Conservation (phyloP, 1,140 invertebrate genomes). For the Sinella curviseta region DNA sequence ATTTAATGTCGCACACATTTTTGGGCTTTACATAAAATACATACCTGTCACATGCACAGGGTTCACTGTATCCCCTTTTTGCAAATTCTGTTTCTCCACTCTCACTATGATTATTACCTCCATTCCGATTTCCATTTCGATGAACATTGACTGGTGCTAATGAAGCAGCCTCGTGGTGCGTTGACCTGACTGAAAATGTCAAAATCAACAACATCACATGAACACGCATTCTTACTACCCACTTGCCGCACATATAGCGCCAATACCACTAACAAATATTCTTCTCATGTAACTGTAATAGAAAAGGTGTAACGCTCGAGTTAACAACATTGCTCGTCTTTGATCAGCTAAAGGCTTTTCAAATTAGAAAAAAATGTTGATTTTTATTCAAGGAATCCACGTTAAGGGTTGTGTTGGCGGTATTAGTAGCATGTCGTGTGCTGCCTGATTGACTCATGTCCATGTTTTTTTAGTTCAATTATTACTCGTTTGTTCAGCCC, state of each 20-base stretch:
- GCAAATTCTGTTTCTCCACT: neutral
- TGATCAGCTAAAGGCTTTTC: no score
- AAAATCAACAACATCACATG: neutral
- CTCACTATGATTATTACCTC: neutral
- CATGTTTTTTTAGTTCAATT: no score
- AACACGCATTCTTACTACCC: neutral
- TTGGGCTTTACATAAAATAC: neutral
- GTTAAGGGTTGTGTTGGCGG: no score
- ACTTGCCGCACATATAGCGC: neutral
- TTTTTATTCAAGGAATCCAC: no score
- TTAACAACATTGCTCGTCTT: neutral
- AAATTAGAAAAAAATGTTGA: no score
- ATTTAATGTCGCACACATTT: neutral
- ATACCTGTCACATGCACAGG: conserved; percentile 33
- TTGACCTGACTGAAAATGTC: conserved; percentile 5
- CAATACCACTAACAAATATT: neutral
- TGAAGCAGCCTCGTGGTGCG: neutral
- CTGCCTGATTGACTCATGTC: no score
- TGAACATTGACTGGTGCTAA: neutral
- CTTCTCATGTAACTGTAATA: neutral
- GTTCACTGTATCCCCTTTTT: conserved; percentile 26
- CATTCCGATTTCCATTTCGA: neutral
- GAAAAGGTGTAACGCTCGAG: neutral
- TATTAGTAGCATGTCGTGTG: no score
- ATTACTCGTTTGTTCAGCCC: no score